Evolutionary conservation across 2,888 invertebrate species (phyloP).

Genomic region (Mamestra brassicae): DNA sequence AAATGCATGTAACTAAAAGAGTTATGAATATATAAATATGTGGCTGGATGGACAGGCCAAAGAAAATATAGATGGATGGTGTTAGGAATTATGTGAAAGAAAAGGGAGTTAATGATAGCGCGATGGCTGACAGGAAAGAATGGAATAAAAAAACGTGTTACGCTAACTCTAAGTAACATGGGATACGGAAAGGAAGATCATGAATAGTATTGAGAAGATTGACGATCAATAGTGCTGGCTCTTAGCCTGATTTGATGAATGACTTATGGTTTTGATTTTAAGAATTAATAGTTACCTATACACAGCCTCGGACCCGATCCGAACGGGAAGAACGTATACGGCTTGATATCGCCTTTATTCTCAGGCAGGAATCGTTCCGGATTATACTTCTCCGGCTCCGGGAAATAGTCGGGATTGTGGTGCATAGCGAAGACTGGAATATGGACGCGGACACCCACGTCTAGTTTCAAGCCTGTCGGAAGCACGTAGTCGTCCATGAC

Average conservation of each 20-base stretch:
- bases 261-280: neutral
- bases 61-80: too few species aligned
- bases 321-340: conserved; percentile 76
- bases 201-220: too few species aligned
- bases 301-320: conserved; percentile 79
- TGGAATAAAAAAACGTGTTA: too few species aligned
- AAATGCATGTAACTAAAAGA: too few species aligned
- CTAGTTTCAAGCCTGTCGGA: conserved; percentile 72
- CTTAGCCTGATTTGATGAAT: neutral
- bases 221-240: neutral
- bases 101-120: too few species aligned
- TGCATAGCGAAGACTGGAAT: conserved; percentile 76
- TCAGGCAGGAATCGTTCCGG: conserved; percentile 77
- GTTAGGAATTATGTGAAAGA: too few species aligned
- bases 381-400: conserved; percentile 72
- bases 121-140: too few species aligned
- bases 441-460: conserved; percentile 74
- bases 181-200: too few species aligned
- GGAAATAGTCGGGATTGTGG: conserved; percentile 71
- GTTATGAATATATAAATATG: too few species aligned
- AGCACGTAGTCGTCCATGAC: conserved; percentile 76
- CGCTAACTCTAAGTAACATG: too few species aligned
- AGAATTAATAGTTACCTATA: conserved; percentile 71
- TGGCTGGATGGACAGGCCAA: too few species aligned
- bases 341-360: conserved; percentile 68